Evolutionary conservation across 2,888 invertebrate genomes (phyloP), one percentile per base, ranked within the genome.

Genomic region (Yponomeuta sedellus): DNA sequence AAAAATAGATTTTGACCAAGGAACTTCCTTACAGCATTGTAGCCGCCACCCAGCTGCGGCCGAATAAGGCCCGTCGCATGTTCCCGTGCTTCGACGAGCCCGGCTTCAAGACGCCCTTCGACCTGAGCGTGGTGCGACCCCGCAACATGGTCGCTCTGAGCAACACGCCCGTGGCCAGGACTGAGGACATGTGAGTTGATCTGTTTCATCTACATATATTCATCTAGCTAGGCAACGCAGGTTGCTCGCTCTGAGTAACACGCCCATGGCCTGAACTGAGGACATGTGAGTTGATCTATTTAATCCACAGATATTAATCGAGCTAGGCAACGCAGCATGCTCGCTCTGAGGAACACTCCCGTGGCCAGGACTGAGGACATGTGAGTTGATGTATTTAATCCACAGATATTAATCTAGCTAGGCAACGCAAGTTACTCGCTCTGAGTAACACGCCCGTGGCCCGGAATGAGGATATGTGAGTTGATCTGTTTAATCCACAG

Each of bases 81-180:
- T 96, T 97, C 77, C 96, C 96, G 0, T 96, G 96, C 74, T 96
- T 96, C 78, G 96, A 96, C 77, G 95, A 96, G 74, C 96, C 96
- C 0, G 93, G 92, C 0, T 94, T 93, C 76, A 97, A 96, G 84
- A 94, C 94, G 0, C 94, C 94, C 0, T 95, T 95, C 74, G 92
- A 93, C 56, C 78, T 94, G 63, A 94, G 88, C 71, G 92, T 94
- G 44, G 93, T 94, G 0, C 88, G 95, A 8, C 94, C 94, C 0
- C 88, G 88, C 64, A 83, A 82, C 52, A 92, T 93, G 92, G 82
- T 82, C 22, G 93, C 94, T 0, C 76, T 94, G 11, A 94, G 95
- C 66, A 96, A 95, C 73, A 94, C 93, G 72, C 93, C 93, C 0
- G 76, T 95, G 0, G 84, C 85, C 10, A 88, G 77, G 66, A 93